Percentiles rank a stretch among this genome's conserved stretches.
These are phyloP conservation scores for Ceuthmochares aereus DNA, from an alignment of 2,113 vertebrate species.

Conservation along the genomic window DNA sequence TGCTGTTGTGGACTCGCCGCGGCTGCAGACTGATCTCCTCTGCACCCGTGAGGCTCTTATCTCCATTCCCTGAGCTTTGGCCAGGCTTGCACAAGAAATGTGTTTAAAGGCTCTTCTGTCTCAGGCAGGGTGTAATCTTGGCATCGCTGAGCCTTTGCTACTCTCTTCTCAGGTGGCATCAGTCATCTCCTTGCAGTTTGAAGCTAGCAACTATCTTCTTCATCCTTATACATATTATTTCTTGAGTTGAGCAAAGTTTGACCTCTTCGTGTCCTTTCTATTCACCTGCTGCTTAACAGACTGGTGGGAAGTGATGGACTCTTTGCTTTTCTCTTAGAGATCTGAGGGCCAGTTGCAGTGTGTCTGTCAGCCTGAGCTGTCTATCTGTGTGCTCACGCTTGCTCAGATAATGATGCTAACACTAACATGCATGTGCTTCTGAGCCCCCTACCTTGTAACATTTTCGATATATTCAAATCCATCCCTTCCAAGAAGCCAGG, in stretches of 20 bases:
- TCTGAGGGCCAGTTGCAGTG: neutral
- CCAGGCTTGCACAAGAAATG: slow-evolving; percentile 28
- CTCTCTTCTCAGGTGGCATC: slow-evolving; percentile 34
- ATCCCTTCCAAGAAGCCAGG: neutral
- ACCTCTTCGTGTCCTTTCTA: slow-evolving; percentile 36
- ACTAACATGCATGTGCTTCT: neutral
- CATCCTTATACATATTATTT: slow-evolving; percentile 41
- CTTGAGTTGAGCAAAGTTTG: slow-evolving; percentile 38
- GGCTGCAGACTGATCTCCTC: neutral
- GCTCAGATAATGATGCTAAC: neutral
- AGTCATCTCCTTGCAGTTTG: slow-evolving; percentile 24
- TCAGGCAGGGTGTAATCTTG: slow-evolving; percentile 15
- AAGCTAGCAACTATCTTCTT: slow-evolving; percentile 47
- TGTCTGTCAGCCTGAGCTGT: slow-evolving; percentile 16
- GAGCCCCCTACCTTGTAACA: neutral
- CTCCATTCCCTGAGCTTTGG: slow-evolving; percentile 20
- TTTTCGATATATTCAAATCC: neutral
- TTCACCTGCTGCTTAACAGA: slow-evolving; percentile 57
- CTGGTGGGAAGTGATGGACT: slow-evolving; percentile 31
- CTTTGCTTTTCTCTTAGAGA: slow-evolving; percentile 34
- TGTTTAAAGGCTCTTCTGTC: slow-evolving; percentile 22
- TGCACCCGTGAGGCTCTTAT: slow-evolving; percentile 5
- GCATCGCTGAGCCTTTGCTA: slow-evolving; percentile 29
- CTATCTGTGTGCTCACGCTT: neutral
- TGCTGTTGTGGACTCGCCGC: neutral